Percentiles rank a stretch among this genome's conserved stretches.
Evolutionary conservation across 2,113 vertebrate genomes (phyloP).

Genomic region (Chaetodon trifascialis): DNA sequence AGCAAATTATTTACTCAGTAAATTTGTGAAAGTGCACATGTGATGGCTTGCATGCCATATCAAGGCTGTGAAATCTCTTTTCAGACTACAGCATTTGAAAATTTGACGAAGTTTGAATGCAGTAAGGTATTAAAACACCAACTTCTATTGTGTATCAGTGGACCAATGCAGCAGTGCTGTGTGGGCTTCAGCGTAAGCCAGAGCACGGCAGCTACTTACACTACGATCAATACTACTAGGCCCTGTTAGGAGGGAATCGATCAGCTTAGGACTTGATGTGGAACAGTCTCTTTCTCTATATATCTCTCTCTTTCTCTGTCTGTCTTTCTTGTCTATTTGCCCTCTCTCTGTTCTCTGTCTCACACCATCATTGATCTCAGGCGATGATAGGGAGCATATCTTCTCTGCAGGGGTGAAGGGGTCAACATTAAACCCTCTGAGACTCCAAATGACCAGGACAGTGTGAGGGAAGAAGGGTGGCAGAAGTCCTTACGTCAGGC

Average conservation of each 20-base stretch:
- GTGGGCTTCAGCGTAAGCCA: constrained; percentile 69
- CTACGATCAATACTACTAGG: constrained; percentile 79
- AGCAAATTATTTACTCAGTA: constrained; percentile 45
- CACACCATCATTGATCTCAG: constrained; percentile 64
- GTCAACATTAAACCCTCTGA: constrained; percentile 50
- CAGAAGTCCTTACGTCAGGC: constrained; percentile 21
- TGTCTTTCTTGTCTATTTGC: constrained; percentile 57
- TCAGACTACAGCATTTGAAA: constrained; percentile 18
- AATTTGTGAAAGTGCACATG: constrained; percentile 17
- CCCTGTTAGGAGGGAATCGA: constrained; percentile 79
- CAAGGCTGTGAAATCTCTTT: constrained; percentile 12
- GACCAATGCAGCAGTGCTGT: constrained; percentile 49
- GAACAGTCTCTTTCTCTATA: constrained; percentile 69
- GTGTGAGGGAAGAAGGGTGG: neutral
- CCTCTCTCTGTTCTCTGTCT: constrained; percentile 45
- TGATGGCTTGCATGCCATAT: constrained; percentile 6
- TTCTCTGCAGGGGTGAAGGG: constrained; percentile 41
- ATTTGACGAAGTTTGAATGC: neutral
- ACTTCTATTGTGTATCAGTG: constrained; percentile 37
- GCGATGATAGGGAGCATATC: constrained; percentile 57
- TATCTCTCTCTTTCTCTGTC: constrained; percentile 56
- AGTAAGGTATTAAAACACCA: constrained; percentile 25
- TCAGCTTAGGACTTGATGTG: constrained; percentile 76
- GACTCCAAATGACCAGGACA: constrained; percentile 55
- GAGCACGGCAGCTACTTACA: constrained; percentile 78